Conservation (phyloP, 2,113 vertebrate species). For the Stigmatopora nigra region DNA sequence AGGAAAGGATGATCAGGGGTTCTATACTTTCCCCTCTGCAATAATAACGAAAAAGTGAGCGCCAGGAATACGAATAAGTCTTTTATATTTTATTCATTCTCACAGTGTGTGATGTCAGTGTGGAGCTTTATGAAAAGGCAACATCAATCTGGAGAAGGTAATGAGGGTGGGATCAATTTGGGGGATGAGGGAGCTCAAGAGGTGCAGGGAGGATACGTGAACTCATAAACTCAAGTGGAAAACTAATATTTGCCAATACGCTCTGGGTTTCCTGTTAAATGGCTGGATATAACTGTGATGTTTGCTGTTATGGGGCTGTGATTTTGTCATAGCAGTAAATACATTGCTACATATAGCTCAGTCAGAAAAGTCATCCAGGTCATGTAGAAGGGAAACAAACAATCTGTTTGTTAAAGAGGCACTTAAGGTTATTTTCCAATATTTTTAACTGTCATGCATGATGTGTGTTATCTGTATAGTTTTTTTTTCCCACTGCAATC, state of each 20-base stretch:
- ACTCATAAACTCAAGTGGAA: conserved; percentile 46
- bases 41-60: conserved; percentile 49
- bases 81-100: conserved; percentile 74
- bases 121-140: conserved; percentile 65
- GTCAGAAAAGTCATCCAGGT: too few species aligned
- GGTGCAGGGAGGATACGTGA: conserved; percentile 21
- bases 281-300: conserved; percentile 31
- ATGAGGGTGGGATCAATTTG: conserved; percentile 52
- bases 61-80: conserved; percentile 64
- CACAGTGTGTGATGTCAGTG: conserved; percentile 52
- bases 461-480: too few species aligned
- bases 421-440: too few species aligned
- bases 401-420: too few species aligned
- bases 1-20: conserved; percentile 31
- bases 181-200: conserved; percentile 19
- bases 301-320: conserved; percentile 26
- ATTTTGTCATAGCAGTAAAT: neutral
- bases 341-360: too few species aligned
- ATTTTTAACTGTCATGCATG: too few species aligned
- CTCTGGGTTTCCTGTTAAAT: conserved; percentile 49
- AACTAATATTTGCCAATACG: conserved; percentile 58
- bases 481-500: too few species aligned
- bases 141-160: conserved; percentile 61
- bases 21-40: conserved; percentile 40
- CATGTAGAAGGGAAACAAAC: too few species aligned